Conservation (phyloP, 2,113 vertebrate species). For the Noctilio leporinus region DNA sequence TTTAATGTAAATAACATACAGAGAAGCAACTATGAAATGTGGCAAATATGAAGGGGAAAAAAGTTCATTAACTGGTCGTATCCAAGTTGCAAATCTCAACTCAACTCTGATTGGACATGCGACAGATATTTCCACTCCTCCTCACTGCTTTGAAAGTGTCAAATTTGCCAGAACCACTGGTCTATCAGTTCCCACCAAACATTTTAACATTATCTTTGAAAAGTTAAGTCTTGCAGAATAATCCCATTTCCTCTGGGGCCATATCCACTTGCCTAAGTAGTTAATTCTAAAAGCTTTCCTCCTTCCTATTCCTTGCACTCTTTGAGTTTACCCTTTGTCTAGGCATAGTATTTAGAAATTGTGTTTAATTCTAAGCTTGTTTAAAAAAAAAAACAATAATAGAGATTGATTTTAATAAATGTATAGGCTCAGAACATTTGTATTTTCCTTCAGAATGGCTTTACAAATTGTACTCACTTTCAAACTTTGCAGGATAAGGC, state of each 20-base stretch:
- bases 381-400: conserved; percentile 17
- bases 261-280: not conserved
- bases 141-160: not conserved
- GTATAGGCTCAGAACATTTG: not conserved
- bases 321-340: not conserved
- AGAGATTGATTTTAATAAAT: not conserved
- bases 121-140: conserved; percentile 40
- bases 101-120: conserved; percentile 45
- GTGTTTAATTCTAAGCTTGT: conserved; percentile 14
- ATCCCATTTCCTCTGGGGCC: not conserved
- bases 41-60: not conserved
- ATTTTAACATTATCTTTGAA: conserved; percentile 39
- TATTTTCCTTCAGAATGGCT: not conserved
- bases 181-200: conserved; percentile 1
- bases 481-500: not conserved
- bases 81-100: not conserved
- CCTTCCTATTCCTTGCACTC: not conserved
- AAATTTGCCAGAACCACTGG: not conserved
- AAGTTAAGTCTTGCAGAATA: not conserved
- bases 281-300: not conserved
- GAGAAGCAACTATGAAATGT: not conserved
- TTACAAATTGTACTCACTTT: not conserved
- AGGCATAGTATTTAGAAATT: not conserved
- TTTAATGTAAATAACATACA: conserved; percentile 50
- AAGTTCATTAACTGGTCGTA: conserved; percentile 45